Evolutionary conservation across 2,888 invertebrate genomes (phyloP), one percentile per base, ranked within the genome.

Genomic region (Tipula lateralis): DNA sequence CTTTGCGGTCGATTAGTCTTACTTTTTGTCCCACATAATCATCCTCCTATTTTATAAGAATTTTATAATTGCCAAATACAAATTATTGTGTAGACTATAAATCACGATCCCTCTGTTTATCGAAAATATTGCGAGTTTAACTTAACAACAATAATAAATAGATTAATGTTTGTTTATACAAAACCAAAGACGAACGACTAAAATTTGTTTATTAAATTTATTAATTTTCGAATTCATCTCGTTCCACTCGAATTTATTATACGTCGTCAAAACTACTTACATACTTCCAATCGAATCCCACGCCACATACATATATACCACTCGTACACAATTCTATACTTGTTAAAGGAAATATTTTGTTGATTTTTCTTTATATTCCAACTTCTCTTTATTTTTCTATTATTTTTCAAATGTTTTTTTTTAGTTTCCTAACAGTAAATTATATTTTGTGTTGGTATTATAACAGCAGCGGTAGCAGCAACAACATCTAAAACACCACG

Each of bases 181-280:
- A n/a, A n/a, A n/a, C n/a, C n/a, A n/a, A n/a, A n/a, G n/a, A n/a
- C n/a, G n/a, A n/a, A n/a, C n/a, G n/a, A n/a, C n/a, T n/a, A n/a
- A 50, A 50, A 50, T 24, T 66, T 66, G 66, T 66, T 66, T 66
- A 66, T 66, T 24, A 66, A 66, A 66, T 66, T 66, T 66, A 66
- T 66, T 66, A 66, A 66, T 66, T 66, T 24, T 24, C 9, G 9
- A 66, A 66, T 5, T 9, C 50, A 19, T 50, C 13, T 4, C 4
- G 16, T 12, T 50, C 16, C 50, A 19, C 5, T 6, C n/a, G 4
- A 50, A 50, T 5, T 50, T 50, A 50, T 5, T 50, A 19, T 50
- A 50, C 9, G 4, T 19, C 19, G 5, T 12, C 19, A 50, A 50
- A n/a, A n/a, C 50, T 19, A 50, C 50, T 39, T 39, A 9, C 39